Conservation (phyloP, 2,113 vertebrate species). For the Paraplagusia blochii region DNA sequence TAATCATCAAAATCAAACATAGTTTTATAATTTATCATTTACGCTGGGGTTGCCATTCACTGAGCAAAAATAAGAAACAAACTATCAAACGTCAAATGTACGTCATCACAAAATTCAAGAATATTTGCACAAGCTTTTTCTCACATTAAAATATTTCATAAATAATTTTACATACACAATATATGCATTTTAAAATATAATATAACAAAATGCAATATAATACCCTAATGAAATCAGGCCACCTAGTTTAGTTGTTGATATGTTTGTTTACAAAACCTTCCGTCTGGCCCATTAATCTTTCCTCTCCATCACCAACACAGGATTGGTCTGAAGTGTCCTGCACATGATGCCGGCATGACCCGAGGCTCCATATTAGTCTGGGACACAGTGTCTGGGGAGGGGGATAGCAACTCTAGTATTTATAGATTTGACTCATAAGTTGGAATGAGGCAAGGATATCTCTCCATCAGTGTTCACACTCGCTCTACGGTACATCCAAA, state of each 20-base stretch:
- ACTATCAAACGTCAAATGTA: too few relatives aligned
- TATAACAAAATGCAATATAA: too few relatives aligned
- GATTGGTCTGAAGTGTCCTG: constrained; percentile 43
- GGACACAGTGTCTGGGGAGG: constrained; percentile 50
- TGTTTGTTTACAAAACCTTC: neutral
- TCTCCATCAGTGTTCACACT: constrained; percentile 57
- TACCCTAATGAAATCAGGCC: too few relatives aligned
- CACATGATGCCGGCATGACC: constrained; percentile 33
- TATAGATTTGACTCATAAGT: constrained; percentile 69
- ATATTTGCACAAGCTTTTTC: too few relatives aligned
- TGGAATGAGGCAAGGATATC: constrained; percentile 56
- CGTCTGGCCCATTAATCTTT: neutral
- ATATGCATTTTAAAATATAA: too few relatives aligned
- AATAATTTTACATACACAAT: too few relatives aligned
- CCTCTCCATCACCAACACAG: constrained; percentile 34
- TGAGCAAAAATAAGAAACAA: too few relatives aligned
- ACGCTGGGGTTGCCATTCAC: too few relatives aligned
- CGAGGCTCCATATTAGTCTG: constrained; percentile 64
- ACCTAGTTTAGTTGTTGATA: neutral
- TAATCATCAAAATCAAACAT: too few relatives aligned
- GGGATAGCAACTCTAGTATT: constrained; percentile 62
- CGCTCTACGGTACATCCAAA: constrained; percentile 28
- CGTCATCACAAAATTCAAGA: too few relatives aligned
- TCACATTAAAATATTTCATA: too few relatives aligned
- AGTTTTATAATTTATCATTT: too few relatives aligned